A percentile compares a stretch with the other conserved stretches of the same genome.
Conservation (phyloP, 2,113 vertebrate genomes). For the Labrus mixtus region DNA sequence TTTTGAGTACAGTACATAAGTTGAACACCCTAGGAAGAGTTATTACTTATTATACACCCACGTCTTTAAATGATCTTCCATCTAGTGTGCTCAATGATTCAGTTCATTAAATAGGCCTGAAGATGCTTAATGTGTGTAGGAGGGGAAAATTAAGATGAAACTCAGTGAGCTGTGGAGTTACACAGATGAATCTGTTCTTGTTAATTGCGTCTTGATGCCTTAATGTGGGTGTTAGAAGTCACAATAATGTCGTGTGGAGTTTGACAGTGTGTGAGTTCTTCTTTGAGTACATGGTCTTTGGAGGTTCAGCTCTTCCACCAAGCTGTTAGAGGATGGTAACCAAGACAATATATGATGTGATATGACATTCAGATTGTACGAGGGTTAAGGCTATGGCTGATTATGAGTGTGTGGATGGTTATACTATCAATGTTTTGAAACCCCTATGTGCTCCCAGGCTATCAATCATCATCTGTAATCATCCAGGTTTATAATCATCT, state of each 20-base stretch:
- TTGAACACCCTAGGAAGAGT: conserved; percentile 4
- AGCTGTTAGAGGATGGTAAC: not conserved
- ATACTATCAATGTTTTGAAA: conserved; percentile 29
- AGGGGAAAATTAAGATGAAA: conserved; percentile 18
- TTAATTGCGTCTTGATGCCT: conserved; percentile 27
- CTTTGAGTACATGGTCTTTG: not conserved
- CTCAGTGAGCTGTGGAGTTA: conserved; percentile 4
- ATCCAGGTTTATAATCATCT: conserved; percentile 43
- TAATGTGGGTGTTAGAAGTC: conserved; percentile 27
- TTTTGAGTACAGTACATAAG: conserved; percentile 5
- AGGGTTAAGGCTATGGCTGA: conserved; percentile 3
- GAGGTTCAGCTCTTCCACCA: not conserved
- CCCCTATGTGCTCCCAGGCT: conserved; percentile 22
- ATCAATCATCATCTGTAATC: conserved; percentile 41
- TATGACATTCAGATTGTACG: not conserved
- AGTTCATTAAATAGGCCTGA: conserved; percentile 24
- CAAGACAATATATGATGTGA: not conserved
- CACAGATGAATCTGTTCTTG: conserved; percentile 22
- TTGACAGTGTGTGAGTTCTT: conserved; percentile 1
- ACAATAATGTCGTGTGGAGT: conserved; percentile 23
- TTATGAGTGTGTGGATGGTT: conserved; percentile 23
- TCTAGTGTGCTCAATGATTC: not conserved
- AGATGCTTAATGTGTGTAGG: conserved; percentile 36
- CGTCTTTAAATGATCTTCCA: conserved; percentile 3
- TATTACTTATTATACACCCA: conserved; percentile 6